Evolutionary conservation across 1,140 invertebrate species (phyloP), one percentile per base, ranked within the genome.

Genomic region (Apis florea): DNA sequence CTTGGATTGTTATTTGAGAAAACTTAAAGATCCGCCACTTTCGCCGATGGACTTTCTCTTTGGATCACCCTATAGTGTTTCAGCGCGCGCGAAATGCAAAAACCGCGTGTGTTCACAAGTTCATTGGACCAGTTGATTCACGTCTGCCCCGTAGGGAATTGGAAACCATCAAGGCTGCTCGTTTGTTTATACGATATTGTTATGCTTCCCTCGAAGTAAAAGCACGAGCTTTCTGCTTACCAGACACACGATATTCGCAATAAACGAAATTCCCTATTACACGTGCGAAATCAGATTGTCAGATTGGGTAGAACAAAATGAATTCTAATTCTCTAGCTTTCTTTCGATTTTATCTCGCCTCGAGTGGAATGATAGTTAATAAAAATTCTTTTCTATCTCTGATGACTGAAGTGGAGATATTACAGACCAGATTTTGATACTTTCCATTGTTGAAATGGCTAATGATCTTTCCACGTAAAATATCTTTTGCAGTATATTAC

Each of bases 141-240:
- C 86, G 86, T 88, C 88, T 85, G 85, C 84, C 83, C 84, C 82
- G 80, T 63, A 67, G 83, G 82, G 87, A 89, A 91, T 90, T 87
- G 85, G 86, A 88, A 90, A 88, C 88, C 87, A 72, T 79, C 82
- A 63, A 53, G 40, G 63, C 40, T 47, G 68, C 81, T 76, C 78
- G 83, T 84, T 85, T 83, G 83, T 86, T 89, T 87, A 76, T 67
- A 83, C 78, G 79, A 83, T 72, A 54, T 79, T 47, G 21, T 79
- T 73, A 83, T 78, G 54, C 78, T 67, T 83, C 73, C 26, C 61
- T 24, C 19, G 71, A n/a, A 66, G 73, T 72, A 85, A 75, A 82
- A 72, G 69, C 75, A n/a, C 69, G 17, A 40, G 64, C 21, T 68
- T 51, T 64, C 53, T 58, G 49, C 53, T 12, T 49, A 8, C 40